These are phyloP conservation scores for Agrotis clavis DNA, from an alignment of 2,888 invertebrate species.

Conservation along the genomic window DNA sequence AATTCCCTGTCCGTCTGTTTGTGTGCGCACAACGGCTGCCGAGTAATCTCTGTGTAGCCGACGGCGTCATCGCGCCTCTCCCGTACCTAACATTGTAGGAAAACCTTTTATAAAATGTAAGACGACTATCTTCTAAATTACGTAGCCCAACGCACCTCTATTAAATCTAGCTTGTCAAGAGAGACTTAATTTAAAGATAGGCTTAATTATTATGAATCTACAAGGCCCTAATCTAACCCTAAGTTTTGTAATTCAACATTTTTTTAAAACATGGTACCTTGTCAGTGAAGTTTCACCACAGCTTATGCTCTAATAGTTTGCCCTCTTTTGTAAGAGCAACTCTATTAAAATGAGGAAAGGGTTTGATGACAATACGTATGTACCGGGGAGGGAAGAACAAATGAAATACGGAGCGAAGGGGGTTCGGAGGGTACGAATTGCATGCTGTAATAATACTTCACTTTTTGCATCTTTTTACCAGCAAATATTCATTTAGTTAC, in stretches of 20 bases:
- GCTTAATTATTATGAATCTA: neutral
- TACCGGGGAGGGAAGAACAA: conserved; percentile 47
- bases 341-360: conserved; percentile 23
- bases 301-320: neutral
- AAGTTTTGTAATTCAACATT: neutral
- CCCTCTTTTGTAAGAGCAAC: conserved; percentile 27
- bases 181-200: conserved; percentile 9
- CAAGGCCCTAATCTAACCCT: neutral
- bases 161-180: neutral
- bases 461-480: neutral
- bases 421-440: conserved; percentile 11
- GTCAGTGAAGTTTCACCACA: neutral
- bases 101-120: conserved; percentile 8
- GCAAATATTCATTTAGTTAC: neutral
- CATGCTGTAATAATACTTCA: conserved; percentile 1
- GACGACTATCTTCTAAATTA: neutral
- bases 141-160: conserved; percentile 4
- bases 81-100: conserved; percentile 9
- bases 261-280: neutral
- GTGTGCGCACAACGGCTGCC: conserved; percentile 59
- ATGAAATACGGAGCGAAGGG: conserved; percentile 52
- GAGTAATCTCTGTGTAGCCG: conserved; percentile 77
- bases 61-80: conserved; percentile 56
- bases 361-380: conserved; percentile 19
- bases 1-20: conserved; percentile 64